These are phyloP conservation scores for Epizoanthus rinbou DNA, from an alignment of 92 coral and sea anemone species.

Conservation along the genomic window DNA sequence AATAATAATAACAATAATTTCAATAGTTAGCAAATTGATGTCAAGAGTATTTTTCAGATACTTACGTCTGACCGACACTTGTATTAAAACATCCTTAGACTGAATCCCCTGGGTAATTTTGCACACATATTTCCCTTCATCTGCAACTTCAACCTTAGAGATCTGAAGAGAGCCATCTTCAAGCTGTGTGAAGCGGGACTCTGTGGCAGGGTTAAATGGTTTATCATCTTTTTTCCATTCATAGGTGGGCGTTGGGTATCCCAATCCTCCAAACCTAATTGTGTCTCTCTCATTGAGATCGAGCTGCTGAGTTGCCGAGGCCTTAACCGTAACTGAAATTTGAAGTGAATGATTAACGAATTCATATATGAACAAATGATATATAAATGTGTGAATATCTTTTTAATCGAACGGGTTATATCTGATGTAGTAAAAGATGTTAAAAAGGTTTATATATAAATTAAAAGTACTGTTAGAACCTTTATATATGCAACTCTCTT, in stretches of 20 bases:
- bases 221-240: constrained; percentile 18
- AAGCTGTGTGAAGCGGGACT: background rate
- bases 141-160: constrained; percentile 7
- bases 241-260: constrained; percentile 27
- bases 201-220: background rate
- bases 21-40: too few relatives aligned
- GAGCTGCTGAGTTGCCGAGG: constrained; percentile 10
- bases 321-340: background rate
- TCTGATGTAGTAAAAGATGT: too few relatives aligned
- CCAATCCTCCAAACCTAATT: background rate
- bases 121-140: constrained; percentile 36
- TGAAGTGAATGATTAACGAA: too few relatives aligned
- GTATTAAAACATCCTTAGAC: background rate
- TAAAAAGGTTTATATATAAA: too few relatives aligned
- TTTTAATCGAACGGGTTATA: too few relatives aligned
- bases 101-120: background rate
- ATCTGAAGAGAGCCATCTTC: constrained; percentile 33
- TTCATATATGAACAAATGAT: too few relatives aligned
- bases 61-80: constrained; percentile 26
- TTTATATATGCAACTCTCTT: too few relatives aligned
- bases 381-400: too few relatives aligned
- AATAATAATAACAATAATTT: too few relatives aligned
- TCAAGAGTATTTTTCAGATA: background rate
- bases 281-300: constrained; percentile 5
- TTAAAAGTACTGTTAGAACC: too few relatives aligned